Base-by-base conservation (phyloP, 2,113 vertebrate genomes). In the Regulus satrapa region DNA sequence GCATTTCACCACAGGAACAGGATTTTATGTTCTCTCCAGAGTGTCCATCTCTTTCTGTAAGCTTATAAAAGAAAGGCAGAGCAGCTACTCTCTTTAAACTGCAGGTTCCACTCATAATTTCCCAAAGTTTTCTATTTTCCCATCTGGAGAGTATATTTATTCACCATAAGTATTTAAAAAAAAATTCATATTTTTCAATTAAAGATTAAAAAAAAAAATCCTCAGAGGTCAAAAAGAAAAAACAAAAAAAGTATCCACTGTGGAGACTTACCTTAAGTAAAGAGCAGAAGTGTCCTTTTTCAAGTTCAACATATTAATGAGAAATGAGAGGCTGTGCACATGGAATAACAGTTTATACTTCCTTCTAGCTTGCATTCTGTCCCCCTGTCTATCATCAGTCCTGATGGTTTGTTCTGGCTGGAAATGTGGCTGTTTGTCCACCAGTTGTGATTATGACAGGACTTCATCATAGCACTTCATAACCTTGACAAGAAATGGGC, bases 371-470 rank as follows among this genome's bases (percentile, higher is more conserved):
- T 58, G 21, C 15, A 51, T 34, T 5, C 31, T 73, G 12, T 43
- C 5, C 7, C 9, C 10, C 5, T 62, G 48, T 52, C 52, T 34
- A 40, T 36, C 36, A 28, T 34, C 24, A 52, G 0, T 48, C 11
- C 4, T 11, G 21, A 68, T n/a, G 5, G 18, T 2, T 83, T 24
- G 2, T 24, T 61, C n/a, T 11, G 11, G 1, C 29, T 79, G 12
- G 13, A 86, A 71, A 18, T 4, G 3, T 36, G 34, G 3, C 9
- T 81, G 11, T 14, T 5, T 40, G 24, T 40, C 1, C 1, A 18
- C 14, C 51, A 0, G 0, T 10, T 21, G 12, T 49, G 10, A 52
- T 21, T 8, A 25, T 41, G 26, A 63, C 76, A 68, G 12, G 6
- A 20, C 4, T 71, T 21, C 14, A 21, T 17, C 28, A 15, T 28